These are phyloP conservation scores for Phengaris alcon DNA, from an alignment of 2,888 invertebrate species.

Conservation along the genomic window DNA sequence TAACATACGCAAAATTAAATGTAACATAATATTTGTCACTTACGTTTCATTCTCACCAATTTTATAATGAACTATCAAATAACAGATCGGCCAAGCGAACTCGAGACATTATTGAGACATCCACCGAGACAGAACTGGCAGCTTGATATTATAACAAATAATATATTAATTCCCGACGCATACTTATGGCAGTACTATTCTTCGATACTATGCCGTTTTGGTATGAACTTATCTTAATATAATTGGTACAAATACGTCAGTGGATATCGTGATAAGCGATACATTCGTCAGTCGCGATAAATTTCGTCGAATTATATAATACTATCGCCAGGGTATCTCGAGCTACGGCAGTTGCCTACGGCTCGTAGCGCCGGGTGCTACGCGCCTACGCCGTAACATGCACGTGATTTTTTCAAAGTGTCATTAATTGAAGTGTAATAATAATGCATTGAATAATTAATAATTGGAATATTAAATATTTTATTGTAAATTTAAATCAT, in stretches of 20 bases:
- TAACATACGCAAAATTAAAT: too few relatives aligned
- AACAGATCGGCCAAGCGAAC: slow-evolving; percentile 1
- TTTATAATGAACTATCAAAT: slow-evolving; percentile 19
- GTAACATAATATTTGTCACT: not conserved
- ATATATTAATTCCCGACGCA: slow-evolving; percentile 31
- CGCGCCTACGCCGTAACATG: slow-evolving; percentile 52
- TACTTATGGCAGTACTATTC: not conserved
- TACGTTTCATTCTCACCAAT: not conserved
- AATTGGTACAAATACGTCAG: not conserved
- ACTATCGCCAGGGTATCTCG: slow-evolving; percentile 53
- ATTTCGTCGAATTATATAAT: slow-evolving; percentile 31
- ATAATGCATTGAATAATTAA: not conserved
- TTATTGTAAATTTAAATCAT: not conserved
- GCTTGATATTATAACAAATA: slow-evolving; percentile 35
- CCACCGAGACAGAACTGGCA: slow-evolving; percentile 41
- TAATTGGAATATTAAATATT: not conserved
- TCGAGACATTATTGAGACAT: slow-evolving; percentile 45
- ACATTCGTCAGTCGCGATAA: not conserved
- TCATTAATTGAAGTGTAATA: slow-evolving; percentile 6
- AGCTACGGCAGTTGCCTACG: slow-evolving; percentile 69
- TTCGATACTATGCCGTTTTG: slow-evolving; percentile 33
- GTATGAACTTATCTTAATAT: not conserved
- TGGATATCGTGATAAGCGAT: not conserved
- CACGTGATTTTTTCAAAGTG: slow-evolving; percentile 47
- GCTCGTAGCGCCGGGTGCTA: slow-evolving; percentile 61